Evolutionary conservation across 2,888 invertebrate species (phyloP), one percentile per base, ranked within the genome.

Genomic region (Cosmia trapezina): DNA sequence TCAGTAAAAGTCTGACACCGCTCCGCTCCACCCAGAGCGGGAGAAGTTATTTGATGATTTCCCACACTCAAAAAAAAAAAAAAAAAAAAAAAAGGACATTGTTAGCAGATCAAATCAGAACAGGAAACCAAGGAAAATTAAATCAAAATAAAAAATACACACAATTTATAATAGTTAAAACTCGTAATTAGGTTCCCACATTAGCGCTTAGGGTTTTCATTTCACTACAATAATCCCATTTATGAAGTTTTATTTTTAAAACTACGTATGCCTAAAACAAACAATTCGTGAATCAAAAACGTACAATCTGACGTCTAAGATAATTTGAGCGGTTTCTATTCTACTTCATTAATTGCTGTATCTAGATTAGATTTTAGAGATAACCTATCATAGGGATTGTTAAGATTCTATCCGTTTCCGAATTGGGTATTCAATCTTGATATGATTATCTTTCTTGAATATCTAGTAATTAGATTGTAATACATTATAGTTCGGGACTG

Each of bases 331-430:
- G 84, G 81, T 70, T 72, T 76, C 70, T 66, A 65, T 72, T 83
- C 74, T 66, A 37, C 49, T 59, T 63, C 43, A 76, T 59, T 70
- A 69, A 61, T 75, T 56, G 28, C 41, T 28, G 43, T 71, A 37
- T 0, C 4, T 37, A 19, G 73, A 82, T 84, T 67, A 68, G 71
- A 84, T 78, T 66, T 63, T 37, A 43, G 28, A 22, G 70, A 84
- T 84, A 68, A 9, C 14, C 1, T 43, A 54, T 60, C 47, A 47
- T 47, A n/a, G n/a, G 49, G 70, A 78, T 70, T 76, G 70, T 65
- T 66, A 22, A 62, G 71, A 76, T 83, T 28, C 73, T 87, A 88
- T 88, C 86, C 28, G 76, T 82, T 84, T 85, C 82, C 78, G 86
- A 82, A 88, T 88, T 86, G 76, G 83, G 75, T 78, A 54, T 77